phyloP scores from a whole-genome alignment of 2,797 vertebrate genomes.

The Melanotaenia trifasciata region DNA sequence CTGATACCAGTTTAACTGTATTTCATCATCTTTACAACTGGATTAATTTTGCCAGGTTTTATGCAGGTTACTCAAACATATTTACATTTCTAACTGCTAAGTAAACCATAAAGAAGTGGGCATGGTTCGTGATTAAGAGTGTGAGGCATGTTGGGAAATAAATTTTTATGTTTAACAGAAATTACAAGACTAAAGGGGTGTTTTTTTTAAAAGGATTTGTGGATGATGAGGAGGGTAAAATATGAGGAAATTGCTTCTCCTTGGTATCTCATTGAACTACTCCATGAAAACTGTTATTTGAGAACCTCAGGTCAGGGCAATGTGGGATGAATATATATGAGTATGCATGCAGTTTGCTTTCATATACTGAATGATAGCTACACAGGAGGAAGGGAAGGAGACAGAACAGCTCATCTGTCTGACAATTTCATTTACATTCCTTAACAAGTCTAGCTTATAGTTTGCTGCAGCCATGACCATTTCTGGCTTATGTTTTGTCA shows the following conservation, averaged over 20 bases:
- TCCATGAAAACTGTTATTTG: background rate
- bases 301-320: background rate
- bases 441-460: background rate
- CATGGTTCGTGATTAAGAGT: background rate
- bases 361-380: background rate
- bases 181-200: background rate
- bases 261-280: constrained; percentile 1
- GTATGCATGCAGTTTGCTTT: background rate
- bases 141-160: background rate
- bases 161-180: background rate
- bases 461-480: background rate
- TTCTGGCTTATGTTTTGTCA: background rate
- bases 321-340: background rate
- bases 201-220: background rate
- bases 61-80: background rate
- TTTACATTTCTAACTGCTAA: background rate
- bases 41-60: background rate
- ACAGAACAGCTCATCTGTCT: background rate
- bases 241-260: background rate
- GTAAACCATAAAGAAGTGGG: background rate
- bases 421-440: background rate
- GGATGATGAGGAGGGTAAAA: background rate
- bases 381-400: background rate
- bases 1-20: background rate
- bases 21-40: background rate